A percentile compares a stretch with the other conserved stretches of the same genome.
Conservation (phyloP, 2,797 vertebrate genomes). For the Oreortyx pictus region DNA sequence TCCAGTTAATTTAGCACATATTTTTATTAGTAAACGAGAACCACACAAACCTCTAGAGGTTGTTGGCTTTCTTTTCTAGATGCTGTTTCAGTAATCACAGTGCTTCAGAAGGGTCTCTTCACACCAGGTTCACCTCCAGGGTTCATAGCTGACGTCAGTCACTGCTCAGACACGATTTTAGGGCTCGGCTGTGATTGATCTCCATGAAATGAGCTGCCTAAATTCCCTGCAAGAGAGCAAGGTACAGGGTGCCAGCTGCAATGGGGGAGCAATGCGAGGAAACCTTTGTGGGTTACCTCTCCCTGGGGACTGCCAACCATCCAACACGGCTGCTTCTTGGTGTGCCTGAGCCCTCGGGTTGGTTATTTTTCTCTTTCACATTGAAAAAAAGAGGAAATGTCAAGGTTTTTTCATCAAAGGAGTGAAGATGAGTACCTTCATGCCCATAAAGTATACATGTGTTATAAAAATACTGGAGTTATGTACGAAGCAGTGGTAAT, state of each 20-base stretch:
- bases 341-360: background rate
- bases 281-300: background rate
- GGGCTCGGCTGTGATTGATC: background rate
- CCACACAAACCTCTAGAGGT: background rate
- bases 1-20: background rate
- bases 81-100: background rate
- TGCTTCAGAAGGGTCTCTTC: background rate
- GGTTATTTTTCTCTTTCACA: background rate
- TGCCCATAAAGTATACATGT: background rate
- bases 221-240: background rate
- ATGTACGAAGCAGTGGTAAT: background rate
- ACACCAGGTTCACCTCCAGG: background rate
- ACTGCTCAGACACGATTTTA: background rate
- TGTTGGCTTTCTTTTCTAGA: background rate
- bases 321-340: background rate
- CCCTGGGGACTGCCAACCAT: background rate
- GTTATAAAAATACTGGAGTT: background rate
- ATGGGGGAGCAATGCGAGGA: background rate
- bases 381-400: background rate
- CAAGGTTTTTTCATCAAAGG: background rate
- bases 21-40: background rate
- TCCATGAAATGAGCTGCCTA: background rate
- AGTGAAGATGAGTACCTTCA: background rate
- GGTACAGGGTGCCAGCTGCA: background rate
- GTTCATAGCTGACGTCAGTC: background rate